These are phyloP conservation scores for Athripsodes cinereus DNA, from an alignment of 2,888 invertebrate genomes.

Conservation along the genomic window DNA sequence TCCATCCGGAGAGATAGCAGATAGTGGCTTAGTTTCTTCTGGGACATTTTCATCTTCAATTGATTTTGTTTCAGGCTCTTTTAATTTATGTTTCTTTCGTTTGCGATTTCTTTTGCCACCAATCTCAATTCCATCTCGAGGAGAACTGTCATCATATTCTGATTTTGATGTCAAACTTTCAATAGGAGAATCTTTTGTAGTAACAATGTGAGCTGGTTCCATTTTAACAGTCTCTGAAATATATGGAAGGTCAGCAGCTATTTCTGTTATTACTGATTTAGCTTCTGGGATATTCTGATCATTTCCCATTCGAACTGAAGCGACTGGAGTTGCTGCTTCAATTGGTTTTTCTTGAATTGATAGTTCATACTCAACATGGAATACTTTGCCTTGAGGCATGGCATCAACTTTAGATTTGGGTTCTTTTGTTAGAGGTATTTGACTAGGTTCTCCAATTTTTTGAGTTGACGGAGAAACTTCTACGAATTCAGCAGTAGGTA, in stretches of 20 bases:
- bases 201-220: constrained; percentile 25
- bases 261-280: constrained; percentile 19
- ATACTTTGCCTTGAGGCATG: constrained; percentile 27
- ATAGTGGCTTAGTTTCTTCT: constrained; percentile 25
- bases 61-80: constrained; percentile 25
- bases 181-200: constrained; percentile 12
- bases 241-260: constrained; percentile 23
- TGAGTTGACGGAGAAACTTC: not conserved
- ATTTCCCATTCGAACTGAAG: constrained; percentile 33
- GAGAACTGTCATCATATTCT: constrained; percentile 34
- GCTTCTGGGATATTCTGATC: constrained; percentile 18
- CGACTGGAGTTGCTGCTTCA: constrained; percentile 17
- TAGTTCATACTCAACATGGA: constrained; percentile 35
- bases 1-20: constrained; percentile 29
- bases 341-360: constrained; percentile 37
- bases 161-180: constrained; percentile 30
- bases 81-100: constrained; percentile 56
- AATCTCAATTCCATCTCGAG: constrained; percentile 40
- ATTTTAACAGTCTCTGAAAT: constrained; percentile 26
- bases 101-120: constrained; percentile 54
- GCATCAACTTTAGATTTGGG: not conserved
- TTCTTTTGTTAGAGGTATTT: constrained; percentile 18
- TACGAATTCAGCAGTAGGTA: constrained; percentile 7
- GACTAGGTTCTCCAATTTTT: constrained; percentile 5
- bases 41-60: constrained; percentile 16